phyloP scores from a whole-genome alignment of 2,888 invertebrate genomes.

The Patella pellucida region DNA sequence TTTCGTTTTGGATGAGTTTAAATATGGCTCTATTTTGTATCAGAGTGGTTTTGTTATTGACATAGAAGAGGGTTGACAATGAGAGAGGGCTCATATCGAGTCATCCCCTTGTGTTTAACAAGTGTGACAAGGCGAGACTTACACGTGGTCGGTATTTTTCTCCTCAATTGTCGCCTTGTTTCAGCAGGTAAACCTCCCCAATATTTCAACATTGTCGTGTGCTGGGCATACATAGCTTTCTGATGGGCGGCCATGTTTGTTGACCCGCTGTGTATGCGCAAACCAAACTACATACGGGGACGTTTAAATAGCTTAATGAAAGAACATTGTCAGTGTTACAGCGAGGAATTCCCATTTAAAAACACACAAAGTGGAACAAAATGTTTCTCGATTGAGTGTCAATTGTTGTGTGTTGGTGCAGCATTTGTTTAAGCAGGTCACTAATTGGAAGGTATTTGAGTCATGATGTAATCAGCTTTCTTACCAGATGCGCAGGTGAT shows the following conservation, averaged over 20 bases:
- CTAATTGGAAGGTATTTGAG: neutral
- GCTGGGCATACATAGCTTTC: slow-evolving; percentile 10
- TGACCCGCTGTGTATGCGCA: neutral
- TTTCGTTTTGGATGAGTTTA: slow-evolving; percentile 3
- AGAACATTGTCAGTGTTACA: slow-evolving; percentile 5
- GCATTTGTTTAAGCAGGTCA: slow-evolving; percentile 3
- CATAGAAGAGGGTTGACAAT: slow-evolving; percentile 3
- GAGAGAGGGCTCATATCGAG: slow-evolving; percentile 7
- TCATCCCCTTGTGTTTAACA: slow-evolving; percentile 10
- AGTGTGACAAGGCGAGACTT: slow-evolving; percentile 10
- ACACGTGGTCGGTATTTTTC: slow-evolving; percentile 11
- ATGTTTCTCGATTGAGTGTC: slow-evolving; percentile 7
- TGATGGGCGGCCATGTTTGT: neutral
- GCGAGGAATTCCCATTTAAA: neutral
- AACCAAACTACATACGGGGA: neutral
- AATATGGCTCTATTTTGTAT: slow-evolving; percentile 4
- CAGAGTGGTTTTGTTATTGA: neutral
- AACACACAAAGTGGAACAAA: neutral
- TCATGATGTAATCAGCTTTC: neutral
- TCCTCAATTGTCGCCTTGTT: slow-evolving; percentile 11
- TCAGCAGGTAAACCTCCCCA: neutral
- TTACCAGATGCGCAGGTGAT: too few relatives aligned
- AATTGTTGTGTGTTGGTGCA: neutral
- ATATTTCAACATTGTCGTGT: slow-evolving; percentile 9
- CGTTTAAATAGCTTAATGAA: neutral